These are phyloP conservation scores for Leptinotarsa tumamoca DNA, from an alignment of 2,888 invertebrate species.

Conservation along the genomic window DNA sequence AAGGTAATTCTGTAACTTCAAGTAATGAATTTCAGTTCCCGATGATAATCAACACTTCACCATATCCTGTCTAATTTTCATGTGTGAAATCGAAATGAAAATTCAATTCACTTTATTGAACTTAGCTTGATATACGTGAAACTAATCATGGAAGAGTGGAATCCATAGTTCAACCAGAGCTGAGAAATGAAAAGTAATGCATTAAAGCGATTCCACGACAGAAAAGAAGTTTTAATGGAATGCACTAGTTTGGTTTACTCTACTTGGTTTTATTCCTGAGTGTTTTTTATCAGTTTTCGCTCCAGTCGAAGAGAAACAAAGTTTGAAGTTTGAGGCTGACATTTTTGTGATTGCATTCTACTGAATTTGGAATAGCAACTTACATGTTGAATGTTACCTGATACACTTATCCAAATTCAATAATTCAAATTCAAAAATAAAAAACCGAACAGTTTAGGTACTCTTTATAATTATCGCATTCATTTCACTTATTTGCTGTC, in stretches of 20 bases:
- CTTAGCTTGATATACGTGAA: conserved; percentile 1
- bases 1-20: too few relatives aligned
- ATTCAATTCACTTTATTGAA: neutral
- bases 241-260: conserved; percentile 5
- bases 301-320: neutral
- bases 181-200: conserved; percentile 16
- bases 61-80: too few relatives aligned
- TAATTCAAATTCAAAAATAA: too few relatives aligned
- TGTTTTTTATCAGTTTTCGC: conserved; percentile 1
- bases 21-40: too few relatives aligned
- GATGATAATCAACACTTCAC: too few relatives aligned
- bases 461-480: too few relatives aligned
- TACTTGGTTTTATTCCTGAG: neutral
- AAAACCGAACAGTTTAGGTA: too few relatives aligned
- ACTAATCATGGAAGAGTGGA: conserved; percentile 1
- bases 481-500: too few relatives aligned
- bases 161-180: neutral
- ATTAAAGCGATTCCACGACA: conserved; percentile 8
- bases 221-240: conserved; percentile 17
- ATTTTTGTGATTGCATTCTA: neutral
- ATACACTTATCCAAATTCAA: too few relatives aligned
- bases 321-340: neutral
- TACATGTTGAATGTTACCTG: too few relatives aligned
- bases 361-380: too few relatives aligned
- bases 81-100: neutral